Evolutionary conservation across 1,140 invertebrate species (phyloP).

Genomic region (Cardiocondyla obscurior): DNA sequence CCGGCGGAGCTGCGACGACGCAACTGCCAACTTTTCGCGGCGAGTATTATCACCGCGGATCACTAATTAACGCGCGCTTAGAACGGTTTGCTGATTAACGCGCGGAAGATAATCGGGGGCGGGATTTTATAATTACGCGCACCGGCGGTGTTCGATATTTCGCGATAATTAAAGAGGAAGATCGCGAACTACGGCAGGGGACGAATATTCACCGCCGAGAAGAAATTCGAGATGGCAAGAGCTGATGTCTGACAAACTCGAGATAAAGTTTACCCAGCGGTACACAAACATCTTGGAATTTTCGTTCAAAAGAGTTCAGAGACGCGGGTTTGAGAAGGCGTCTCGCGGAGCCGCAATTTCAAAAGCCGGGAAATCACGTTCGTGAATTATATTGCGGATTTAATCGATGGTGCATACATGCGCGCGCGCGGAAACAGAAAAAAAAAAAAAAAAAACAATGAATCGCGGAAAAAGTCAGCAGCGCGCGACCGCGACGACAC

Average conservation of each 20-base stretch:
- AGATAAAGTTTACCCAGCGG: not conserved
- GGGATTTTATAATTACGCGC: slow-evolving; percentile 23
- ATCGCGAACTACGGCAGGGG: not conserved
- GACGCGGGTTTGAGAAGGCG: not conserved
- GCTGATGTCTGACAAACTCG: not conserved
- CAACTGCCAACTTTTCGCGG: slow-evolving; percentile 28
- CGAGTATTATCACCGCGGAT: slow-evolving; percentile 50
- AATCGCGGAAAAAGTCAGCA: not conserved
- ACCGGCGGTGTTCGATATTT: not conserved
- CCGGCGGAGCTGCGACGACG: slow-evolving; percentile 15
- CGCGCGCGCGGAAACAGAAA: too few species aligned
- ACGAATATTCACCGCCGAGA: not conserved
- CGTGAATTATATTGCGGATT: not conserved
- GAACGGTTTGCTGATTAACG: slow-evolving; percentile 62
- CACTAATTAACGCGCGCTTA: slow-evolving; percentile 69
- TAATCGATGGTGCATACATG: not conserved
- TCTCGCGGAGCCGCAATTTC: not conserved
- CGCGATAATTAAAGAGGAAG: slow-evolving; percentile 21
- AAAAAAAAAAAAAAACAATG: not conserved
- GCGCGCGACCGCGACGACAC: not conserved
- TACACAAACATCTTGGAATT: not conserved
- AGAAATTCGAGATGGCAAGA: not conserved
- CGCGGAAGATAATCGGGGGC: not conserved
- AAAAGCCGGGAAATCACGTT: not conserved
- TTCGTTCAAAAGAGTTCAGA: not conserved